A percentile compares a stretch with the other conserved stretches of the same genome.
Evolutionary conservation across 2,797 vertebrate species (phyloP).

Genomic region (Thaleichthys pacificus): DNA sequence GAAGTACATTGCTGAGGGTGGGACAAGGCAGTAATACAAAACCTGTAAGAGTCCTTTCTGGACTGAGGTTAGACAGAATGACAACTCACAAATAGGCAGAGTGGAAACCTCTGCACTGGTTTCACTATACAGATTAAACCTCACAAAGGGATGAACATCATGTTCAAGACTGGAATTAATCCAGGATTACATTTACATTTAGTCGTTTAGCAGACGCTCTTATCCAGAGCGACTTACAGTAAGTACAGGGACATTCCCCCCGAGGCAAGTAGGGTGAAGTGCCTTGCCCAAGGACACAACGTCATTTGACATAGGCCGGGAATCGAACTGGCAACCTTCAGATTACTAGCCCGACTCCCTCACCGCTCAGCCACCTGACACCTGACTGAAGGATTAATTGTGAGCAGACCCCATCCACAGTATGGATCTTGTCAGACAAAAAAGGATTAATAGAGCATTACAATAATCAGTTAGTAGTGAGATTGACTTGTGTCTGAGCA

Average conservation of each 20-base stretch:
- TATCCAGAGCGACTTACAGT: too few relatives aligned
- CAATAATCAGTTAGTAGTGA: conserved; percentile 45
- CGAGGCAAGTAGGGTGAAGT: too few relatives aligned
- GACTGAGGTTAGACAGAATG: conserved; percentile 26
- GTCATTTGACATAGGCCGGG: too few relatives aligned
- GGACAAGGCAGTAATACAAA: background rate
- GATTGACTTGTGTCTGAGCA: conserved; percentile 30
- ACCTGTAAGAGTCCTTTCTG: background rate
- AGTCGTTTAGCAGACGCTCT: too few relatives aligned
- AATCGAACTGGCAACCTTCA: too few relatives aligned
- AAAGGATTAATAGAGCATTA: conserved; percentile 42
- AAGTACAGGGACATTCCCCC: too few relatives aligned
- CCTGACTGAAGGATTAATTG: too few relatives aligned
- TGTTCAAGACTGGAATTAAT: conserved; percentile 4
- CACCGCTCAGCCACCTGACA: too few relatives aligned
- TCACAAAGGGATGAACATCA: conserved; percentile 5
- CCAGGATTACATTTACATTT: too few relatives aligned
- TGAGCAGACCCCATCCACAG: conserved; percentile 24
- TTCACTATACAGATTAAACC: conserved; percentile 1
- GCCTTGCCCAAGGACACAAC: too few relatives aligned
- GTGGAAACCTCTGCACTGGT: background rate
- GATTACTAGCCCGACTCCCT: too few relatives aligned
- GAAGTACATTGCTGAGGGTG: too few relatives aligned
- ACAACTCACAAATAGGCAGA: conserved; percentile 2
- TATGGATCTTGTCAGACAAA: conserved; percentile 43